Evolutionary conservation across 2,888 invertebrate species (phyloP), one percentile per base, ranked within the genome.

Genomic region (Ditula angustiorana): DNA sequence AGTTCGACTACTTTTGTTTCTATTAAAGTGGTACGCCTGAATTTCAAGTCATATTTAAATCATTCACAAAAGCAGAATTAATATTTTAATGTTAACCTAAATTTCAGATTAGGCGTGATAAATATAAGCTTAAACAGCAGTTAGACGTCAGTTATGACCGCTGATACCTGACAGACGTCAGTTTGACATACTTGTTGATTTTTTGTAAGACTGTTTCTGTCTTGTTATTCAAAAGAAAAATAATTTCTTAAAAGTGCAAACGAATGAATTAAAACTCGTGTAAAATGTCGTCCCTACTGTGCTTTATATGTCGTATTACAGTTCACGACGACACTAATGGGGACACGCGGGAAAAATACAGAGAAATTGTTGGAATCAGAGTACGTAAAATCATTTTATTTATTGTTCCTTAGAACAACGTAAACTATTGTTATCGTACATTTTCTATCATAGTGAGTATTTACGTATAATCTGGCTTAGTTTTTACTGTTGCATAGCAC

Each of bases 231-330:
- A n/a, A n/a, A 10, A 58, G 5, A 26, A 19, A 19, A 10, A 41
- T 0, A 2, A 26, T 30, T 35, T 19, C 7, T 19, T 8, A 13
- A 56, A 11, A 33, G 28, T 24, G 23, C n/a, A 8, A 13, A 8
- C n/a, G 23, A 13, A 57, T 21, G 16, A 50, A 16, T 11, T n/a
- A 50, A 26, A 28, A 24, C 41, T 26, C 2, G 2, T 30, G 13
- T 5, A 63, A 46, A 35, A 70, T 70, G 70, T 69, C 67, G 1
- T 67, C 63, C n/a, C 61, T 61, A 37, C 44, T 88, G 10, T 92
- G 92, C 73, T 91, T 91, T 63, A 79, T 92, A 67, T 92, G 92
- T 68, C 87, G 88, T 66, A 87, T 82, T 59, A 85, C 85, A 7
- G 85, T 90, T 0, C 81, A 82, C 61, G 71, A 77, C 1, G 86